Conservation (phyloP, 2,888 invertebrate genomes). For the Dicyrtomina minuta region DNA sequence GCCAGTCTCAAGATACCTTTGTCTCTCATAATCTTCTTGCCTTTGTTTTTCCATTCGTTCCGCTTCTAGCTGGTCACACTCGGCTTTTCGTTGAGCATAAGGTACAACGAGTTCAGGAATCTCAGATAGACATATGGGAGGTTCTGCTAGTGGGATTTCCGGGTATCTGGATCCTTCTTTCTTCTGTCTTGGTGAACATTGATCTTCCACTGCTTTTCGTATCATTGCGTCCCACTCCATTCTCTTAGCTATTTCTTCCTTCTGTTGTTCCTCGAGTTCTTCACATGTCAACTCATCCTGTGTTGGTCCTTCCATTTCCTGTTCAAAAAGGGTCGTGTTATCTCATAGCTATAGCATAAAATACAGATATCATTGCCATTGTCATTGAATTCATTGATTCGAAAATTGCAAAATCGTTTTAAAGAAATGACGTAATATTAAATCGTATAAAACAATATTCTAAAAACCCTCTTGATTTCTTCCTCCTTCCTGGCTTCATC, state of each 20-base stretch:
- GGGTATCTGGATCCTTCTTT: slow-evolving; percentile 6
- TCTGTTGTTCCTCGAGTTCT: slow-evolving; percentile 7
- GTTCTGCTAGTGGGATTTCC: background rate
- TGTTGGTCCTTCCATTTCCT: background rate
- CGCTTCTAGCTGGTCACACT: slow-evolving; percentile 26
- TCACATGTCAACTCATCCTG: slow-evolving; percentile 6
- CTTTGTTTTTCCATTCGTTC: slow-evolving; percentile 20
- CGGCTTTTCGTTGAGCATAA: slow-evolving; percentile 15
- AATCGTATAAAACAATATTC: background rate
- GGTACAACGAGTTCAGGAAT: background rate
- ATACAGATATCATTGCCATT: background rate
- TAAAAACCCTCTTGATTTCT: slow-evolving; percentile 5
- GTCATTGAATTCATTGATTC: background rate
- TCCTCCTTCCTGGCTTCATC: slow-evolving; percentile 25
- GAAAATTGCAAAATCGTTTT: background rate
- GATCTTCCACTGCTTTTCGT: background rate
- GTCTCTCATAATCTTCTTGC: slow-evolving; percentile 21
- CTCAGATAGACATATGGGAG: background rate
- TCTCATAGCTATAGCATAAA: too few species aligned
- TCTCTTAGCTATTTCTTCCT: background rate
- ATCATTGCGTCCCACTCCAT: slow-evolving; percentile 11
- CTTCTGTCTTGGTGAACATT: slow-evolving; percentile 17
- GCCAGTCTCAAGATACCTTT: slow-evolving; percentile 15
- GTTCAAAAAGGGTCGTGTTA: too few species aligned
- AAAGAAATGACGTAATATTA: too few species aligned